Conservation (phyloP, 2,888 invertebrate species). For the Ophonus ardosiacus region DNA sequence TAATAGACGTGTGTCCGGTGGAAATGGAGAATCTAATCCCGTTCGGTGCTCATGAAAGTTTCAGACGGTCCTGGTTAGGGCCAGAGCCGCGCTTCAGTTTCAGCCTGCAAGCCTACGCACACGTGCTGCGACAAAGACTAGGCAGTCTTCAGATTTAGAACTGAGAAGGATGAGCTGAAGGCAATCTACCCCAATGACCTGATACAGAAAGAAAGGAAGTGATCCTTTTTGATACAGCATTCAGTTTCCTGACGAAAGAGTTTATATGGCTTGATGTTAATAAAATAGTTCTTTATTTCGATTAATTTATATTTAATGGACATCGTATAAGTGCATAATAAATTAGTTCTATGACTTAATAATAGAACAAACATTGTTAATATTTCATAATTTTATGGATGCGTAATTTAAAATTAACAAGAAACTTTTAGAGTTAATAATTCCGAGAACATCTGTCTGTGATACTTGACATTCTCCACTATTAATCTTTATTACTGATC, state of each 20-base stretch:
- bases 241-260: not conserved
- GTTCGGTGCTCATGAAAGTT: conserved; percentile 36
- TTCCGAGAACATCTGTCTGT: too few relatives aligned
- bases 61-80: conserved; percentile 15
- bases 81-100: not conserved
- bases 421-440: too few relatives aligned
- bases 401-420: too few relatives aligned
- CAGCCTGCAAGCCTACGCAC: not conserved
- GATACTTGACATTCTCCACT: too few relatives aligned
- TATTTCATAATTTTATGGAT: too few relatives aligned
- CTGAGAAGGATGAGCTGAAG: not conserved
- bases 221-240: not conserved
- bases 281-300: not conserved
- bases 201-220: not conserved
- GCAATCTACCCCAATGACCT: not conserved
- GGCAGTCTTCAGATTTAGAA: not conserved
- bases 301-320: not conserved
- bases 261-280: not conserved
- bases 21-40: conserved; percentile 17
- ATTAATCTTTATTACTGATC: too few relatives aligned
- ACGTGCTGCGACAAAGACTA: not conserved
- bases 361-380: too few relatives aligned
- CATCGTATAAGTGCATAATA: not conserved
- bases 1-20: conserved; percentile 32
- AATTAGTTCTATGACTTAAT: not conserved